These are phyloP conservation scores for Myoxocephalus aenaeus DNA, from an alignment of 2,797 vertebrate species.

Conservation along the genomic window DNA sequence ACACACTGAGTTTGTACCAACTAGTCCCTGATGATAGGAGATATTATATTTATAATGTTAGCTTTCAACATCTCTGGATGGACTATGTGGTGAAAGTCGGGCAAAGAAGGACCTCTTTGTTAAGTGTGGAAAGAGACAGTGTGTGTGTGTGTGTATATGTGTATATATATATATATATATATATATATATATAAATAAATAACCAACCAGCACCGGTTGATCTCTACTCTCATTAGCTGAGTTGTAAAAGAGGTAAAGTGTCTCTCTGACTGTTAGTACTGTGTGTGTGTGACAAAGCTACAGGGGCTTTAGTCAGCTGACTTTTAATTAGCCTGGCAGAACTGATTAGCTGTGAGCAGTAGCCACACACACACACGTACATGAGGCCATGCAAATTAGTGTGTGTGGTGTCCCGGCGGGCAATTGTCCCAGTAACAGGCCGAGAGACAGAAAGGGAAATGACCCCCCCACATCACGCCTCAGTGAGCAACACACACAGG, in stretches of 20 bases:
- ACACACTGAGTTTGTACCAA: neutral
- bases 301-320: conserved; percentile 46
- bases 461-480: conserved; percentile 1
- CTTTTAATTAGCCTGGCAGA: conserved; percentile 68
- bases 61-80: too few relatives aligned
- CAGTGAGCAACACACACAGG: conserved; percentile 25
- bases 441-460: conserved; percentile 49
- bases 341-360: conserved; percentile 52
- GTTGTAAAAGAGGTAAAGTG: conserved; percentile 2
- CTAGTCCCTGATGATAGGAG: neutral
- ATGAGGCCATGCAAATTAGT: conserved; percentile 26
- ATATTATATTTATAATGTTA: neutral
- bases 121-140: too few relatives aligned
- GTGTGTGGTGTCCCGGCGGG: conserved; percentile 36
- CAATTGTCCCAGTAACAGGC: conserved; percentile 38
- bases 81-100: too few relatives aligned
- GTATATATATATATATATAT: too few relatives aligned
- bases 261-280: neutral
- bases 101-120: too few relatives aligned
- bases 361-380: conserved; percentile 15
- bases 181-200: too few relatives aligned
- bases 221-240: conserved; percentile 27
- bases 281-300: conserved; percentile 7
- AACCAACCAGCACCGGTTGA: neutral
- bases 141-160: too few relatives aligned